These are phyloP conservation scores for Melanotaenia trifasciata DNA, from an alignment of 2,797 vertebrate species.

Conservation along the genomic window DNA sequence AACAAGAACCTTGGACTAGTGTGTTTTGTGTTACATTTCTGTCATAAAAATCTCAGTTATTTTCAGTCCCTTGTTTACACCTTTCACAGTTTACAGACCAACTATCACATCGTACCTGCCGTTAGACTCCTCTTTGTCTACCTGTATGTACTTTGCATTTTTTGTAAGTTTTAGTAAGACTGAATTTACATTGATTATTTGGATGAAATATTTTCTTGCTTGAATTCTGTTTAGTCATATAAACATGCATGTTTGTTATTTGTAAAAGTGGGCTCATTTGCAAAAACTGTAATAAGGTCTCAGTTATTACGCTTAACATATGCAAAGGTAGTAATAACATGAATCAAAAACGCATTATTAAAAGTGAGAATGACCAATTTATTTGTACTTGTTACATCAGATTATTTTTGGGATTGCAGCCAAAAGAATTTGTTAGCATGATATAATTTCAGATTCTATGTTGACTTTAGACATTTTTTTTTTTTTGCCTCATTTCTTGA, in stretches of 20 bases:
- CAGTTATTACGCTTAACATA: background rate
- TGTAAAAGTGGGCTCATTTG: background rate
- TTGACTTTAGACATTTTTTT: background rate
- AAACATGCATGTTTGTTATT: background rate
- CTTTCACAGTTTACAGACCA: background rate
- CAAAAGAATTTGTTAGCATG: background rate
- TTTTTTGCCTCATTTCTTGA: background rate
- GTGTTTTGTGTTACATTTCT: background rate
- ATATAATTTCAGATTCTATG: background rate
- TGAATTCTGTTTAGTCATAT: background rate
- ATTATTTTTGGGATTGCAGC: background rate
- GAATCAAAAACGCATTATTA: background rate
- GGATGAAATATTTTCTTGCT: no score
- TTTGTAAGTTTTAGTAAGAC: background rate
- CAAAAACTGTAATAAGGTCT: background rate
- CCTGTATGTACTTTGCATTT: background rate
- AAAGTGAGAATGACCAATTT: background rate
- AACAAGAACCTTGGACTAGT: constrained; percentile 9
- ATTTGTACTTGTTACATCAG: background rate
- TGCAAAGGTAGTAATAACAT: background rate
- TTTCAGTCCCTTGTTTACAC: background rate
- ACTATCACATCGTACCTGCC: background rate
- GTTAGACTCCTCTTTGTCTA: background rate
- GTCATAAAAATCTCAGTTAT: background rate
- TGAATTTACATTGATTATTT: no score